Percentiles rank a stretch among this genome's conserved stretches.
Conservation (phyloP, 2,797 vertebrate genomes). For the Eulemur coronatus region DNA sequence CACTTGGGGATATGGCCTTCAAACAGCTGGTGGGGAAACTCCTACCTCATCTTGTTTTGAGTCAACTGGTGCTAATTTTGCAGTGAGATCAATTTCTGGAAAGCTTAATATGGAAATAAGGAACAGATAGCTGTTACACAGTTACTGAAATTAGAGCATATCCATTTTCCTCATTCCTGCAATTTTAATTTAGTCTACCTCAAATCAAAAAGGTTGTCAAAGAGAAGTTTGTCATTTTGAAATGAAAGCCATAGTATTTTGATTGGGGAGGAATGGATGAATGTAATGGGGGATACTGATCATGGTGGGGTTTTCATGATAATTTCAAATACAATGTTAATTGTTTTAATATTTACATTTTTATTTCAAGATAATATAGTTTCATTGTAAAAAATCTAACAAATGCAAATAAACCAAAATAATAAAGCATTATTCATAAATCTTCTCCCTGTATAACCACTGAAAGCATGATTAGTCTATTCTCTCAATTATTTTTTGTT, state of each 20-base stretch:
- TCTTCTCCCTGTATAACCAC: not conserved
- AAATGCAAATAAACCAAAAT: not conserved
- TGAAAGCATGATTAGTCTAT: not conserved
- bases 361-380: not conserved
- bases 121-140: not conserved
- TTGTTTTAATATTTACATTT: not conserved
- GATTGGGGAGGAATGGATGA: not conserved
- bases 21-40: slow-evolving; percentile 33
- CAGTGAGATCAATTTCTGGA: slow-evolving; percentile 4
- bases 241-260: not conserved
- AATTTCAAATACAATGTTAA: not conserved
- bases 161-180: not conserved
- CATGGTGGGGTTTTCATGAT: not conserved
- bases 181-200: not conserved
- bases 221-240: not conserved
- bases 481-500: not conserved
- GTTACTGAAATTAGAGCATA: not conserved
- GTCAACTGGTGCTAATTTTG: slow-evolving; percentile 41
- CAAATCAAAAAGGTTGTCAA: not conserved
- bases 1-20: not conserved
- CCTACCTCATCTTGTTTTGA: slow-evolving; percentile 17
- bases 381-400: not conserved
- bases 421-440: not conserved
- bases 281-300: not conserved
- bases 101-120: not conserved